A percentile compares a stretch with the other conserved stretches of the same genome.
These are phyloP conservation scores for Pygathrix nemaeus DNA, from an alignment of 2,113 vertebrate genomes.

Conservation along the genomic window DNA sequence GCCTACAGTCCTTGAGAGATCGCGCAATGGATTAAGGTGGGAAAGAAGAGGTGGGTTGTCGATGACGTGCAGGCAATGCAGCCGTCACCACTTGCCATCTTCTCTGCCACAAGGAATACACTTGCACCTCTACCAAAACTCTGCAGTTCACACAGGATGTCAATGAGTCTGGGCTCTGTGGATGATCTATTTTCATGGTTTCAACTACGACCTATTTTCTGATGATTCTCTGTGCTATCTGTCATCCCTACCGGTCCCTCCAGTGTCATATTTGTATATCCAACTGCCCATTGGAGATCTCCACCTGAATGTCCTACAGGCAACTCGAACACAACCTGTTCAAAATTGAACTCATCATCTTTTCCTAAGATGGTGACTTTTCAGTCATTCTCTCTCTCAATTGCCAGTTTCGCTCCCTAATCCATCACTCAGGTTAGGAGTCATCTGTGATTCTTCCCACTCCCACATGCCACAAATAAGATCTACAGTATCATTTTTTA, in stretches of 20 bases:
- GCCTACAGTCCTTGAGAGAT: background rate
- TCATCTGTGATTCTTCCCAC: slow-evolving; percentile 29
- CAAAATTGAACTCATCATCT: slow-evolving; percentile 4
- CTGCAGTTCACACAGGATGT: accelerated
- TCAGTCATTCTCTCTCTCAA: background rate
- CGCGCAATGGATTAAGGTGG: accelerated
- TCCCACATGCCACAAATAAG: background rate
- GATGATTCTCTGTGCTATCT: slow-evolving; percentile 4
- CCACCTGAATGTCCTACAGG: slow-evolving; percentile 49
- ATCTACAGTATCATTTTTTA: background rate
- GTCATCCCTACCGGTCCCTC: background rate
- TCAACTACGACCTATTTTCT: background rate
- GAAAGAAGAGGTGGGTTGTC: background rate
- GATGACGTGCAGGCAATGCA: accelerated
- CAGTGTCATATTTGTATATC: background rate
- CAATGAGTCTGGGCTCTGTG: background rate
- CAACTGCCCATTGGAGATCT: background rate
- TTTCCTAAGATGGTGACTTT: background rate
- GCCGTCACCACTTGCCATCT: background rate
- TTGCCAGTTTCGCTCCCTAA: background rate
- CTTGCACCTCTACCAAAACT: background rate
- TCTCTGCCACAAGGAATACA: background rate
- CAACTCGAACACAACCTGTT: slow-evolving; percentile 46
- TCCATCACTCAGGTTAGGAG: background rate
- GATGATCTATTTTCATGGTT: slow-evolving; percentile 4